A percentile compares a stretch with the other conserved stretches of the same genome.
Evolutionary conservation across 2,797 vertebrate species (phyloP).

Genomic region (Platyrinchus mystaceus): DNA sequence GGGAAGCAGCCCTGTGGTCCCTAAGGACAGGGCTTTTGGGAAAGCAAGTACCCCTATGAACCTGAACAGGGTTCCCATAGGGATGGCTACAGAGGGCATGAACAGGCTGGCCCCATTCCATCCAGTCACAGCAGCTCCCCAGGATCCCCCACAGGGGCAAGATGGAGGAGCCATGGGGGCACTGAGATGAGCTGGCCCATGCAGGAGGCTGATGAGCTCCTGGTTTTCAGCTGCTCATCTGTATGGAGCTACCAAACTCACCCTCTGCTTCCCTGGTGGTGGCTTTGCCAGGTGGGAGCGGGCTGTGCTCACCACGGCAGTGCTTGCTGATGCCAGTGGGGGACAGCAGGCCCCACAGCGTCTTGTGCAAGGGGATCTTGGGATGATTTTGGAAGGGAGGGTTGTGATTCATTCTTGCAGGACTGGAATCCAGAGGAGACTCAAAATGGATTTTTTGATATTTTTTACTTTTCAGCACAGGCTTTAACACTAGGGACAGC

Average conservation of each 20-base stretch:
- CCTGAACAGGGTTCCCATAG: rapidly evolving
- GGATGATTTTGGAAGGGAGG: background rate
- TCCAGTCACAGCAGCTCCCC: rapidly evolving
- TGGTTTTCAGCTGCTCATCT: background rate
- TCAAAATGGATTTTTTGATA: rapidly evolving
- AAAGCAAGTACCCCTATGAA: background rate
- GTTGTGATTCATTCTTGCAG: background rate
- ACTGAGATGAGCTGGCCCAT: background rate
- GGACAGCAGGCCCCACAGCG: rapidly evolving
- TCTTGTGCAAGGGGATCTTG: background rate
- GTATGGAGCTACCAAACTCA: background rate
- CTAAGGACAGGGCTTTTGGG: background rate
- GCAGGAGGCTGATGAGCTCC: background rate
- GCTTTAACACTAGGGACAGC: background rate
- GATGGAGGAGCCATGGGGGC: rapidly evolving
- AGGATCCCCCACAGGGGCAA: rapidly evolving
- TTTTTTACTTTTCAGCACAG: background rate
- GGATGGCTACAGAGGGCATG: background rate
- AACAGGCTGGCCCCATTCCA: background rate
- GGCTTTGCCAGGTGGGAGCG: background rate
- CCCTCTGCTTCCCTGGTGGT: background rate
- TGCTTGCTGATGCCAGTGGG: rapidly evolving
- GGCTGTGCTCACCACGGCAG: rapidly evolving
- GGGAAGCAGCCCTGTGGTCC: background rate
- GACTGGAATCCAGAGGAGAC: background rate